Evolutionary conservation across 2,797 vertebrate species (phyloP), one percentile per base, ranked within the genome.

Genomic region (Alcedo quadribrachys): DNA sequence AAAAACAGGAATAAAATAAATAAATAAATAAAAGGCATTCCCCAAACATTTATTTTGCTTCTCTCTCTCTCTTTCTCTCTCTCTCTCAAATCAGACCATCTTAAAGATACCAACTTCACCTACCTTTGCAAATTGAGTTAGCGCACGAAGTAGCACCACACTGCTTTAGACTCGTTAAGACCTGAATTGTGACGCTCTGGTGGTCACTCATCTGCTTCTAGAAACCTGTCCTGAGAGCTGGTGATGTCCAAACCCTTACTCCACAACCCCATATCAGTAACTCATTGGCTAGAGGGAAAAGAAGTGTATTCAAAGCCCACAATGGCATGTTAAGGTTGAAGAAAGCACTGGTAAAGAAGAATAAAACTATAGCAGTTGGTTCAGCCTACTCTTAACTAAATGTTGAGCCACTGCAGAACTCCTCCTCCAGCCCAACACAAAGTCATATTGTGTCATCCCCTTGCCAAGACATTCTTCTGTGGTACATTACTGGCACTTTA

Each of bases 1-100:
- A 21, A 76, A 73, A 67, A 13, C 60, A 84, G 65, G 66, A 89
- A 55, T 55, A 50, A 96, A 97, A 96, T 97, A 97, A 96, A 97
- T 97, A 97, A 97, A 97, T 96, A 97, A 97, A 97, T 97, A 96
- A 96, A 96, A 89, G 74, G 86, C 76, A 84, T 91, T 93, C 94
- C 95, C 94, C 35, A 83, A 88, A 91, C 85, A 69, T 96, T 95
- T 94, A 94, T 96, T 96, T 95, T 6, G 18, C 46, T 85, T 77
- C 18, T 87, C 58, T 85, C 77, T 90, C 83, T 89, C 78, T 87
- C 61, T 87, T 78, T 87, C 58, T 80, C 63, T 88, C 60, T 92
- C 70, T 67, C 83, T 92, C 84, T 88, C 54, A 30, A 68, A 24
- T 65, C n/a, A 46, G 71, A 77, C 71, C 78, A 83, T 87, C 93